A percentile compares a stretch with the other conserved stretches of the same genome.
Evolutionary conservation across 2,888 invertebrate genomes (phyloP).

Genomic region (Lithophane leautieri): DNA sequence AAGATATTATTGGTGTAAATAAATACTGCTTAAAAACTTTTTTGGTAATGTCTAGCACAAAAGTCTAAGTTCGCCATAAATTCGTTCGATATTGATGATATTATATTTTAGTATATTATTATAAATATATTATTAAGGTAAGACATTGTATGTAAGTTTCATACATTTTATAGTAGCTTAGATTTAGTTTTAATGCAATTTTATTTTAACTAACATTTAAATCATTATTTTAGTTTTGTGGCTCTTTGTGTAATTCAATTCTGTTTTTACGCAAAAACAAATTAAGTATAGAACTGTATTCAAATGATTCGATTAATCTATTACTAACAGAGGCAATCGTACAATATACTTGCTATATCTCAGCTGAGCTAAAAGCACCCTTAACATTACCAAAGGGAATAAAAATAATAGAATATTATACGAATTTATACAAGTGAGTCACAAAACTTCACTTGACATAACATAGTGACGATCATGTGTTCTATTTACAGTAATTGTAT

Average conservation of each 20-base stretch:
- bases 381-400: background rate
- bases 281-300: background rate
- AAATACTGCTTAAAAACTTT: conserved; percentile 75
- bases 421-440: conserved; percentile 35
- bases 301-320: background rate
- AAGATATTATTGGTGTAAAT: conserved; percentile 86
- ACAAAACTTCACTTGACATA: conserved; percentile 48
- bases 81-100: conserved; percentile 68
- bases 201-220: conserved; percentile 57
- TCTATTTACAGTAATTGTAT: conserved; percentile 60
- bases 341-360: background rate
- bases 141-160: conserved; percentile 64
- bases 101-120: conserved; percentile 64
- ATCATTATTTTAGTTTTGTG: conserved; percentile 47
- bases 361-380: background rate
- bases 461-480: conserved; percentile 56
- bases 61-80: conserved; percentile 66
- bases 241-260: conserved; percentile 41
- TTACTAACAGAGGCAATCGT: background rate
- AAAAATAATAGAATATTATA: background rate
- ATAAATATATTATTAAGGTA: conserved; percentile 60
- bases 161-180: conserved; percentile 54
- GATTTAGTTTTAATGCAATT: conserved; percentile 64
- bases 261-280: background rate
- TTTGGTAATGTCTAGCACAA: conserved; percentile 68